Conservation (phyloP, 1,140 invertebrate genomes). For the Bombyx mori region ASM3026992v2 NC_085107.1:8896001-8896500, state of each 20-base stretch:
- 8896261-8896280: background rate
- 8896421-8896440: constrained; percentile 79
- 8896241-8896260: constrained; percentile 1
- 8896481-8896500: background rate
- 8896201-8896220: background rate
- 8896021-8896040: too few relatives aligned
- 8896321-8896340: constrained; percentile 77
- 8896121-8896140: too few relatives aligned
- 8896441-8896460: constrained; percentile 76
- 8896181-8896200: too few relatives aligned
- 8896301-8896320: constrained; percentile 73
- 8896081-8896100: too few relatives aligned
- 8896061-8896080: too few relatives aligned
- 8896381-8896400: constrained; percentile 79
- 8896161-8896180: too few relatives aligned
- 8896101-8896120: too few relatives aligned
- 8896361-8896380: constrained; percentile 78
- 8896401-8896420: constrained; percentile 74
- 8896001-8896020: too few relatives aligned
- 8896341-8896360: constrained; percentile 76
- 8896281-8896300: background rate
- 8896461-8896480: constrained; percentile 75
- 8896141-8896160: too few relatives aligned
- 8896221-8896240: background rate
- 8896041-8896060: too few relatives aligned